Evolutionary conservation across 2,113 vertebrate species (phyloP).

Genomic region (Chionodraco myersi): DNA sequence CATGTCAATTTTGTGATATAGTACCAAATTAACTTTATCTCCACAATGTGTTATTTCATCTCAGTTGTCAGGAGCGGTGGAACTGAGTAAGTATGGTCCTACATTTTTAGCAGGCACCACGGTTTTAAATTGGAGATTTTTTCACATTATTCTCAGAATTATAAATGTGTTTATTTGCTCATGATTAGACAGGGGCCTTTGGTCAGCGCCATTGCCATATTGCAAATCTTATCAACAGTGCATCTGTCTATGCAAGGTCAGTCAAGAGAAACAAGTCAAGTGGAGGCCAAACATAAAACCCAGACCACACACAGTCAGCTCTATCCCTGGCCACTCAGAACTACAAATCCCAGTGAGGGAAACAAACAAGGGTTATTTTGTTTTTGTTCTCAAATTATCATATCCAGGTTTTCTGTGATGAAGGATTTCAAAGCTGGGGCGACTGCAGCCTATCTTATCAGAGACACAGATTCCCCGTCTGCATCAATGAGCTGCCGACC

Average conservation of each 20-base stretch:
- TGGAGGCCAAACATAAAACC: background rate
- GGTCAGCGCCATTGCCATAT: constrained; percentile 17
- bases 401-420: constrained; percentile 53
- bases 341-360: background rate
- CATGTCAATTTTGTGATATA: background rate
- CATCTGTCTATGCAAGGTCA: background rate
- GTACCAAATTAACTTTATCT: background rate
- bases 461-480: constrained; percentile 13
- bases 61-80: background rate
- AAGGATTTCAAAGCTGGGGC: constrained; percentile 47
- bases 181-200: background rate
- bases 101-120: background rate
- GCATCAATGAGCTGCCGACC: constrained; percentile 14
- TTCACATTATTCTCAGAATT: background rate
- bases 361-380: background rate
- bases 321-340: background rate
- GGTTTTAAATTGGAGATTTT: background rate
- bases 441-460: constrained; percentile 14
- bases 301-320: background rate
- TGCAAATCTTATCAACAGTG: constrained; percentile 32
- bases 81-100: background rate
- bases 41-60: background rate
- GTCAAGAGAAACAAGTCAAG: constrained; percentile 8
- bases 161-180: background rate
- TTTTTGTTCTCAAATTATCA: constrained; percentile 43